Base-by-base conservation (phyloP, 2,797 vertebrate species). In the Poecilia velifera region DNA sequence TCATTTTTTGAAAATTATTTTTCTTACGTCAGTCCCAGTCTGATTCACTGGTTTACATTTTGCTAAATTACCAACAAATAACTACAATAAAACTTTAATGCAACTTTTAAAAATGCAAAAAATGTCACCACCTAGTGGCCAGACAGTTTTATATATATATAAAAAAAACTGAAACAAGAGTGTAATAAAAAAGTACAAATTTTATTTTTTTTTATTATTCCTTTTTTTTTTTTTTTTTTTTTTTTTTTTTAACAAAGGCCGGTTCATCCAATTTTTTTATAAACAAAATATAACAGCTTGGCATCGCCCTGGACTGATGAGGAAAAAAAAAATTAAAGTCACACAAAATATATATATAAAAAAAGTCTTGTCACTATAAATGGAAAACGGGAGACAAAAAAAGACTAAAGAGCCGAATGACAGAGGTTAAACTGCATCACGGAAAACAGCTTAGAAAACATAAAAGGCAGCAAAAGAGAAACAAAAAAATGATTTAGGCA, bases 251-350 rank as follows among this genome's bases (percentile, higher is more conserved):
- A 97, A 97, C 96, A 97, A 98, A 97, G 97, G 97, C 96, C 96
- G 95, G 93, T 95, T 94, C 91, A 91, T 88, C 90, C 96, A 97
- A 14, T 62, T 62, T 89, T 94, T 97, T 97, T 97, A 79, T 97
- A 97, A 98, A 98, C 96, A 98, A 98, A 98, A 98, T 98, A 98
- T 97, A 98, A 98, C 97, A 97, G 97, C 95, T 97, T 97, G 95
- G 97, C 95, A 95, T 96, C 95, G 92, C 96, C 96, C 96, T 97
- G 96, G 96, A 97, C 96, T 95, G 96, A 97, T 96, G 94, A 90
- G 47, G 83, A 94, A 90, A 94, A 94, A 94, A 93, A 94, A 84
- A 86, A 86, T 85, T 87, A 89, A 39, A 90, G 79, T 79, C 84
- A 81, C 77, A 90, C 84, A 85, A 92, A 83, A 87, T 87, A 89